Evolutionary conservation across 2,797 vertebrate species (phyloP), one percentile per base, ranked within the genome.

Genomic region (Mycteria americana): DNA sequence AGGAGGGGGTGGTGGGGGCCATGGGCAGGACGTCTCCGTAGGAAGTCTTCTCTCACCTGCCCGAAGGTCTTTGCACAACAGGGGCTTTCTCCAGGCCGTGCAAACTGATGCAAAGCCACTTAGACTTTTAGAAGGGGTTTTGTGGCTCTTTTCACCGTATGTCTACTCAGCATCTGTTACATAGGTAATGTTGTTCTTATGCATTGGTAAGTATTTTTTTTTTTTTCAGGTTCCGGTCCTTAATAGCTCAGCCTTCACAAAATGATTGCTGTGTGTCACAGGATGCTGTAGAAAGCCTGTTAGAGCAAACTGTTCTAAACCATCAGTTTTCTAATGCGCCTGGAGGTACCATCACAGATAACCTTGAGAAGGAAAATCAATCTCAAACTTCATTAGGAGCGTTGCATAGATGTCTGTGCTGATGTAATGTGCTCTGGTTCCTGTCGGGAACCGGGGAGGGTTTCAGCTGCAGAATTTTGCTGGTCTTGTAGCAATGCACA

Each of bases 311-410:
- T 88, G 86, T 94, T 96, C 92, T 88, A 69, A 94, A 51, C 85
- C 89, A 67, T 75, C 65, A 8, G 72, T 67, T 89, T 92, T 62
- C 50, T 92, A 21, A 65, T 93, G 87, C 88, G 91, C 92, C 91
- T 91, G 91, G 79, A 92, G 92, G 89, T 94, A 95, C 59, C 82
- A 60, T 37, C 78, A 48, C 82, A 80, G 93, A 92, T 93, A 95
- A 96, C 84, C 87, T 70, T 89, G 95, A 94, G 92, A 86, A 96
- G 79, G 79, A 97, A 97, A 96, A 97, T 96, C 97, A 96, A 91
- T 96, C 93, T 94, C 81, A 95, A 97, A 96, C 93, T 94, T 97
- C 95, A 86, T 97, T 96, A 96, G 94, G 87, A 88, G 89, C 3
- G 2, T 72, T 93, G 92, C 95, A 83, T 89, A 48, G 95, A 69